phyloP scores from a whole-genome alignment of 2,888 invertebrate species.

The Hemicrepidius hirtus region DNA sequence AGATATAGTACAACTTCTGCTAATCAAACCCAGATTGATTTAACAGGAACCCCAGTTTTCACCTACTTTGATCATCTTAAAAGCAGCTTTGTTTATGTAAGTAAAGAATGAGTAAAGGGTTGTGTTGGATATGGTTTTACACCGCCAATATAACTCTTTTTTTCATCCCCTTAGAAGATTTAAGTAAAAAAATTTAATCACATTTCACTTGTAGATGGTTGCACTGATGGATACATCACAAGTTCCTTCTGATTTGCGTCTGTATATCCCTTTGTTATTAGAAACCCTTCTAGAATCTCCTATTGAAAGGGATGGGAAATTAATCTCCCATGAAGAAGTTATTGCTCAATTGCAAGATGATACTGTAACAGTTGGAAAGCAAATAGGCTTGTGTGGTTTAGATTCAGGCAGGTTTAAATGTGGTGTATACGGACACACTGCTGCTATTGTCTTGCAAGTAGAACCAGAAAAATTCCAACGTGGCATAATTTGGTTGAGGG shows the following conservation, averaged over 20 bases:
- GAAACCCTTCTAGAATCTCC: conserved; percentile 87
- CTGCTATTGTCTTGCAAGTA: conserved; percentile 81
- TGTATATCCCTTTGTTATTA: conserved; percentile 84
- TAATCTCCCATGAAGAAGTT: conserved; percentile 81
- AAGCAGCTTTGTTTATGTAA: conserved; percentile 89
- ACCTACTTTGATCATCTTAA: conserved; percentile 87
- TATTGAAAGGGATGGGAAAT: conserved; percentile 75
- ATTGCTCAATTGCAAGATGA: conserved; percentile 87
- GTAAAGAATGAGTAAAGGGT: too few relatives aligned
- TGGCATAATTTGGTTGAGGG: conserved; percentile 85
- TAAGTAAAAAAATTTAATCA: not conserved
- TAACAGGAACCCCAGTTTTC: conserved; percentile 81
- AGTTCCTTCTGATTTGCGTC: conserved; percentile 76
- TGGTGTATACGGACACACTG: conserved; percentile 82
- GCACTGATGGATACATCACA: conserved; percentile 81
- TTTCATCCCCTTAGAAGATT: too few relatives aligned
- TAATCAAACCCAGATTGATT: conserved; percentile 74
- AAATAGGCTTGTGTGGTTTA: conserved; percentile 78
- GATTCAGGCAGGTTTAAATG: conserved; percentile 77
- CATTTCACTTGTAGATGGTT: conserved; percentile 77
- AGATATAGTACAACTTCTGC: conserved; percentile 71
- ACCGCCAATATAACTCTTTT: too few relatives aligned
- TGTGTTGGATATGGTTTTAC: too few relatives aligned
- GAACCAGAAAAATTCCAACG: conserved; percentile 84
- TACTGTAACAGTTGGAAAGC: conserved; percentile 78